A percentile compares a stretch with the other conserved stretches of the same genome.
Conservation (phyloP, 2,888 invertebrate genomes). For the Nomada lathburiana region DNA sequence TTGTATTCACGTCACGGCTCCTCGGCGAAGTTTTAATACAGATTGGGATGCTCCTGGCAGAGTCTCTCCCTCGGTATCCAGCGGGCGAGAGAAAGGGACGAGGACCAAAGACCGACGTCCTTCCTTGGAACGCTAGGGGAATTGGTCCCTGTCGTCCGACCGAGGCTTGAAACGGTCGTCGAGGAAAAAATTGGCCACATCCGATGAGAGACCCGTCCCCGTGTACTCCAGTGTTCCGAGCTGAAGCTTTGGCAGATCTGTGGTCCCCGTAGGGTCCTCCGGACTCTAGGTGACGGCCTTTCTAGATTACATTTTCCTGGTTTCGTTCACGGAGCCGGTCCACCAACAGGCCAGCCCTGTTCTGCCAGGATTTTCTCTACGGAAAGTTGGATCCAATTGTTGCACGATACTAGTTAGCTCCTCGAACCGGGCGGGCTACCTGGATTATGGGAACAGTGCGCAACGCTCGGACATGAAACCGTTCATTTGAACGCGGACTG, state of each 20-base stretch:
- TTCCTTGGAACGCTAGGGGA: background rate
- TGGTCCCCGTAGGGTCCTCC: too few species aligned
- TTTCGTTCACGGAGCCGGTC: too few species aligned
- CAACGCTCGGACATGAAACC: background rate
- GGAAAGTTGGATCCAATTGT: too few species aligned
- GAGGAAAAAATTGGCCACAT: too few species aligned
- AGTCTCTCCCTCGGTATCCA: too few species aligned
- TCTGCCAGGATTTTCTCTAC: too few species aligned
- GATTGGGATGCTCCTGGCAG: background rate
- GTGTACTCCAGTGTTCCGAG: too few species aligned
- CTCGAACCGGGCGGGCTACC: background rate
- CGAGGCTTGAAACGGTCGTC: background rate
- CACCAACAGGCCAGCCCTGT: too few species aligned
- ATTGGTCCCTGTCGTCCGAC: slow-evolving; percentile 17
- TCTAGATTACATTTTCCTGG: too few species aligned
- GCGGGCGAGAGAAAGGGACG: slow-evolving; percentile 5
- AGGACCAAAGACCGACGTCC: background rate
- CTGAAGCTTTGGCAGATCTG: too few species aligned
- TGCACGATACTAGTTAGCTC: background rate
- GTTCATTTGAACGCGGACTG: background rate
- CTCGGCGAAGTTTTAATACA: background rate
- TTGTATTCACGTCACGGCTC: slow-evolving; percentile 24
- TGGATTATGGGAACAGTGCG: background rate
- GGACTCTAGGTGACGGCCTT: too few species aligned
- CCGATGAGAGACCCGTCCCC: too few species aligned